A percentile compares a stretch with the other conserved stretches of the same genome.
Evolutionary conservation across 2,888 invertebrate genomes (phyloP).

Genomic region (Lissocephala sabroskyi): DNA sequence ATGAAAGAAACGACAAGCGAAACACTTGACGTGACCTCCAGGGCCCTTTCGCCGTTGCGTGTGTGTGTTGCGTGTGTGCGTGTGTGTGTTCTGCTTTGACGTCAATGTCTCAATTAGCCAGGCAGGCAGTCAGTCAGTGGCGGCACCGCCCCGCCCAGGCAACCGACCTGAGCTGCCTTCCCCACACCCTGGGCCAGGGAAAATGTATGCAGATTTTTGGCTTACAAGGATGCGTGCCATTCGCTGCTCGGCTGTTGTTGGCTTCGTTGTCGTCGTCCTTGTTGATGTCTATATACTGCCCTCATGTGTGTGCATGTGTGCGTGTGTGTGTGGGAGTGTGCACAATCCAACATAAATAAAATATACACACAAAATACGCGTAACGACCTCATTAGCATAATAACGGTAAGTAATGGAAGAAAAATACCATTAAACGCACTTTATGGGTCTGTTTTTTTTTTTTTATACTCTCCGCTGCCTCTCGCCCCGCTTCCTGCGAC

Average conservation of each 20-base stretch:
- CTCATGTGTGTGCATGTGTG: slow-evolving; percentile 2
- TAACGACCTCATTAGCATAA: slow-evolving; percentile 71
- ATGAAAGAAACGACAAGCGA: no score
- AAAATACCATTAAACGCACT: slow-evolving; percentile 72
- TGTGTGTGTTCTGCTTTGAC: no score
- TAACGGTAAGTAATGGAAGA: slow-evolving; percentile 69
- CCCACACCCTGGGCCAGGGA: slow-evolving; percentile 17
- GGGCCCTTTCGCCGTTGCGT: no score
- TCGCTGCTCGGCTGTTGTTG: not conserved
- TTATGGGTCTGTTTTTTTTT: slow-evolving; percentile 69
- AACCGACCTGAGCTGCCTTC: no score
- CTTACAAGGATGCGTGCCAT: not conserved
- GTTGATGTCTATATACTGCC: slow-evolving; percentile 29
- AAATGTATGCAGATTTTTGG: slow-evolving; percentile 35
- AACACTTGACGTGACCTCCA: no score
- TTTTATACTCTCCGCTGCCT: not conserved
- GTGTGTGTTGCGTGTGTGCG: no score
- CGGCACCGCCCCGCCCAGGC: no score
- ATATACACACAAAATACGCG: slow-evolving; percentile 64
- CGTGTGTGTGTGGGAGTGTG: slow-evolving; percentile 18
- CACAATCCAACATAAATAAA: slow-evolving; percentile 55
- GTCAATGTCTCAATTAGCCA: slow-evolving; percentile 47
- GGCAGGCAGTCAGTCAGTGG: slow-evolving; percentile 11
- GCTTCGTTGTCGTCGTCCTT: slow-evolving; percentile 5
- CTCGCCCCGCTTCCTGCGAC: not conserved